phyloP scores from a whole-genome alignment of 2,113 vertebrate species.

The Ctenodactylus gundi region DNA sequence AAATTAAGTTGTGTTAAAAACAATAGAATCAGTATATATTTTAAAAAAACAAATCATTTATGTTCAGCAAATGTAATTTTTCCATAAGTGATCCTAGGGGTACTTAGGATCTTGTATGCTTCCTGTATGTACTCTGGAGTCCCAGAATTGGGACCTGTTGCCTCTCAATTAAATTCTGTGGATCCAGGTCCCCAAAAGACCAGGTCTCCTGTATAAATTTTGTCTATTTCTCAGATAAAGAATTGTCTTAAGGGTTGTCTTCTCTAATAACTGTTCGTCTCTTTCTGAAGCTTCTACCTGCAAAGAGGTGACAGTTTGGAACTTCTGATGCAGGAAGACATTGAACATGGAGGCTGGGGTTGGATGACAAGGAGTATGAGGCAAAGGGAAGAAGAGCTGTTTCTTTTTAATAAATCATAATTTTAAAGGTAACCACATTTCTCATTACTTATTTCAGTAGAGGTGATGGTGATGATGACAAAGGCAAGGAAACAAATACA shows the following conservation, averaged over 20 bases:
- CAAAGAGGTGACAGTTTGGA: background rate
- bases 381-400: background rate
- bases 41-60: background rate
- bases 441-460: background rate
- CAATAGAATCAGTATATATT: slow-evolving; percentile 3
- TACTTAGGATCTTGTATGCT: background rate
- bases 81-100: background rate
- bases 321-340: background rate
- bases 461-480: background rate
- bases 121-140: background rate
- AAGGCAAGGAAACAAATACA: background rate
- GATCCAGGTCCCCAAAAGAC: background rate
- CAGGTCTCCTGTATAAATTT: background rate
- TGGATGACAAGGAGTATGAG: background rate
- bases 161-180: background rate
- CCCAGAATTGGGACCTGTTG: background rate
- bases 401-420: slow-evolving; percentile 64
- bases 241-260: background rate
- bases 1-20: slow-evolving; percentile 32
- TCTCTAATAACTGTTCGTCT: background rate
- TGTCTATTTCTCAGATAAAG: slow-evolving; percentile 40
- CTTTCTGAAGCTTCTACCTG: background rate
- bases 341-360: background rate
- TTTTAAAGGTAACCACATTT: background rate
- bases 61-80: background rate